phyloP scores from a whole-genome alignment of 2,113 vertebrate genomes.

The Seriola dumerili region DNA sequence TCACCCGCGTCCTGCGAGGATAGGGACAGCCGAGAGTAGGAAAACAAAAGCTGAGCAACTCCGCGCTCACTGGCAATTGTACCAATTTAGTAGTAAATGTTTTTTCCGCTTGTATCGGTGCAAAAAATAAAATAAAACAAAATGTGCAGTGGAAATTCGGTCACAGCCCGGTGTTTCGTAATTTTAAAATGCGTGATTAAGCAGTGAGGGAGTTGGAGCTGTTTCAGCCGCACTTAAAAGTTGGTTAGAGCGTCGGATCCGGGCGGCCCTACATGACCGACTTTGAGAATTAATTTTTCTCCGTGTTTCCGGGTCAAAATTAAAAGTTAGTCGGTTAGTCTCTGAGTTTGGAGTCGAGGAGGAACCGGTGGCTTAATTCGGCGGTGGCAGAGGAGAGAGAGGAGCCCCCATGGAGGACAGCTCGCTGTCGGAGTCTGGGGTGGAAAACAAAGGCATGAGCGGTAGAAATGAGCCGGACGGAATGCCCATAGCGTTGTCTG shows the following conservation, averaged over 20 bases:
- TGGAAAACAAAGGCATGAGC: slow-evolving; percentile 81
- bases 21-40: slow-evolving; percentile 66
- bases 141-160: slow-evolving; percentile 30
- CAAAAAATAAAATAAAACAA: not conserved
- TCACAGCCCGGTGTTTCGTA: slow-evolving; percentile 9
- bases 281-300: slow-evolving; percentile 47
- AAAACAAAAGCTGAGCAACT: slow-evolving; percentile 48
- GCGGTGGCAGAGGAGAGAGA: slow-evolving; percentile 30
- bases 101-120: not conserved
- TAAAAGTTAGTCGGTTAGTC: slow-evolving; percentile 51
- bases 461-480: slow-evolving; percentile 79
- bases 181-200: slow-evolving; percentile 48
- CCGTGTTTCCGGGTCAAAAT: slow-evolving; percentile 51
- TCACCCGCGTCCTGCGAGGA: slow-evolving; percentile 73
- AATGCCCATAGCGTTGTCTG: slow-evolving; percentile 75
- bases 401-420: slow-evolving; percentile 74
- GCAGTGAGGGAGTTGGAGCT: slow-evolving; percentile 52
- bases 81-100: not conserved
- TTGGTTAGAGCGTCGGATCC: slow-evolving; percentile 55
- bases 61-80: slow-evolving; percentile 11
- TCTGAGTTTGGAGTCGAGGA: slow-evolving; percentile 60
- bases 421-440: slow-evolving; percentile 78
- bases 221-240: slow-evolving; percentile 64
- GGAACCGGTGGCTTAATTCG: slow-evolving; percentile 68
- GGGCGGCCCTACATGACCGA: slow-evolving; percentile 51